Evolutionary conservation across 2,888 invertebrate species (phyloP).

Genomic region (Oxystoma pomonae): DNA sequence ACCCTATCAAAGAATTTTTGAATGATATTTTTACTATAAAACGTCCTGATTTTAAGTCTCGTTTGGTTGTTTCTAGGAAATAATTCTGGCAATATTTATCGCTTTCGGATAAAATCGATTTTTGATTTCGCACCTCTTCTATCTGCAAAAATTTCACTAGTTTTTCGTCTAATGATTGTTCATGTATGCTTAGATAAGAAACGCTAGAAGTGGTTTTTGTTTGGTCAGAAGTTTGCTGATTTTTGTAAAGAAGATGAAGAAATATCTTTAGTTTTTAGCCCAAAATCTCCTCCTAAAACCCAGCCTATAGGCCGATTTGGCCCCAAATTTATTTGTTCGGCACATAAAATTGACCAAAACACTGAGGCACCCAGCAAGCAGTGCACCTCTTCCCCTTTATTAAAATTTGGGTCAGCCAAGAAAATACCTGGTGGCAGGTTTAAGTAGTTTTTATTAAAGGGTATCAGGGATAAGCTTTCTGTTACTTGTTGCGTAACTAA

Average conservation of each 20-base stretch:
- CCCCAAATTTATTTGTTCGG: too few relatives aligned
- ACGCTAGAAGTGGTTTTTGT: background rate
- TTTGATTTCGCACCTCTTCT: background rate
- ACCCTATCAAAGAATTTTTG: conserved; percentile 5
- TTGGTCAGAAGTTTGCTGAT: too few relatives aligned
- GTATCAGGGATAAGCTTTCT: too few relatives aligned
- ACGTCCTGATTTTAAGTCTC: conserved; percentile 1
- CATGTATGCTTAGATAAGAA: background rate
- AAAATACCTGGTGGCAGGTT: too few relatives aligned
- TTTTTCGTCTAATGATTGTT: background rate
- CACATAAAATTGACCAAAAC: too few relatives aligned
- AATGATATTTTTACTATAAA: conserved; percentile 20
- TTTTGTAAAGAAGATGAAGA: too few relatives aligned
- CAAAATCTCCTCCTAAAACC: conserved; percentile 5
- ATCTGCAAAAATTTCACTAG: conserved; percentile 1
- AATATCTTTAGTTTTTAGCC: background rate
- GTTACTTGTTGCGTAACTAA: too few relatives aligned
- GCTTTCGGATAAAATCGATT: background rate
- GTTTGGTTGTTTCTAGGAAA: background rate
- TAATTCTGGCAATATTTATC: background rate
- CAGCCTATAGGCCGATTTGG: too few relatives aligned
- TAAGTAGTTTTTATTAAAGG: too few relatives aligned
- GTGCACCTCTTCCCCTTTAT: too few relatives aligned
- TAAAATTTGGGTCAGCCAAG: too few relatives aligned
- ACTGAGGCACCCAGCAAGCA: too few relatives aligned